Evolutionary conservation across 1,140 invertebrate species (phyloP).

Genomic region (Lepidurus packardi): DNA sequence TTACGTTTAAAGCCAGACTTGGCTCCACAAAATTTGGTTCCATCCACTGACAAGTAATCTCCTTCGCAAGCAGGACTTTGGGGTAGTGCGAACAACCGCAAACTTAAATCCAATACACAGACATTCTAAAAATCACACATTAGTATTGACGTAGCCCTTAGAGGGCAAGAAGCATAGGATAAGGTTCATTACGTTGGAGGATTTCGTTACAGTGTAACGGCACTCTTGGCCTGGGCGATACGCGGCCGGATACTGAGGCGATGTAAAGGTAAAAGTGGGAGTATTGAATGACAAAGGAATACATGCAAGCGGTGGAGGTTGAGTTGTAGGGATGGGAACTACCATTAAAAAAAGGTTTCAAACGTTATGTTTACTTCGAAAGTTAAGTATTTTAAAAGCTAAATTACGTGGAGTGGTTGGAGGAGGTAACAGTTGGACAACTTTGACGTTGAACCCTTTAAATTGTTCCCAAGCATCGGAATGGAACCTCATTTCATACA

Average conservation of each 20-base stretch:
- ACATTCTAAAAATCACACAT: slow-evolving; percentile 24
- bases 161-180: background rate
- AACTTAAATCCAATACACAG: slow-evolving; percentile 30
- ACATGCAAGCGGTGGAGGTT: slow-evolving; percentile 21
- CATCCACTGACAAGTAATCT: slow-evolving; percentile 31
- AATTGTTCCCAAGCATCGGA: slow-evolving; percentile 28
- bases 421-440: slow-evolving; percentile 24
- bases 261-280: slow-evolving; percentile 32
- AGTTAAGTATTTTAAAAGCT: background rate
- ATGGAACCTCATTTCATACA: slow-evolving; percentile 28
- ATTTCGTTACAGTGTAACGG: slow-evolving; percentile 29
- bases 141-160: background rate
- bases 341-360: background rate
- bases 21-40: slow-evolving; percentile 29
- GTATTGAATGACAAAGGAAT: slow-evolving; percentile 27
- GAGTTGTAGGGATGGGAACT: slow-evolving; percentile 28
- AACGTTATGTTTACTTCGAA: background rate
- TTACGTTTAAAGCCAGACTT: slow-evolving; percentile 29
- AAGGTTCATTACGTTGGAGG: slow-evolving; percentile 25
- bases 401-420: slow-evolving; percentile 28
- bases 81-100: slow-evolving; percentile 30
- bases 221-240: slow-evolving; percentile 32
- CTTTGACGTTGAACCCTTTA: slow-evolving; percentile 32
- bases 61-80: slow-evolving; percentile 19
- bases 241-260: slow-evolving; percentile 32